These are phyloP conservation scores for Ormia ochracea DNA, from an alignment of 2,888 invertebrate species.

Conservation along the genomic window DNA sequence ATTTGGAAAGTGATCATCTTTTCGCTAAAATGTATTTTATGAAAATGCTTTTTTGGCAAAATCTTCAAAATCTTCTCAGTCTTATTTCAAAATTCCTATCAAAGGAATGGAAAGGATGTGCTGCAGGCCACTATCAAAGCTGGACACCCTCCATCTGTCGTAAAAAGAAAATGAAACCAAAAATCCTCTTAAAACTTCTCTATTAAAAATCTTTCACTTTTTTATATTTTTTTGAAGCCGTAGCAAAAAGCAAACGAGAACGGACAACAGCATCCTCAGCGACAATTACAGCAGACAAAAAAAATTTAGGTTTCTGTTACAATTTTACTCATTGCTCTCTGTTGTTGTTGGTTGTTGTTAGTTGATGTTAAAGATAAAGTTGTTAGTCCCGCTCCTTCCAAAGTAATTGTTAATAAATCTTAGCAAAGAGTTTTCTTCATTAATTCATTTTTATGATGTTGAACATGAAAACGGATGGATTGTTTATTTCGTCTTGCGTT, in stretches of 20 bases:
- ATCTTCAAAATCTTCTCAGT: too few relatives aligned
- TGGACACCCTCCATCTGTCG: not conserved
- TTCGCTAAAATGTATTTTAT: too few relatives aligned
- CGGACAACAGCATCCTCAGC: not conserved
- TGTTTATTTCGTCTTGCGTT: not conserved
- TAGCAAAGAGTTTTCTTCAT: slow-evolving; percentile 49
- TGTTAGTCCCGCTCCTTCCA: slow-evolving; percentile 31
- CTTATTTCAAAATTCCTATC: too few relatives aligned
- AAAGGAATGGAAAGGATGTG: too few relatives aligned
- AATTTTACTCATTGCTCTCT: slow-evolving; percentile 24
- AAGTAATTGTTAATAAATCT: slow-evolving; percentile 51
- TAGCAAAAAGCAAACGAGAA: slow-evolving; percentile 25
- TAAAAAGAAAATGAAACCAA: slow-evolving; percentile 9
- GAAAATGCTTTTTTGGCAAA: too few relatives aligned
- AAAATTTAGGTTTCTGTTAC: slow-evolving; percentile 44
- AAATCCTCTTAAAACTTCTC: slow-evolving; percentile 40
- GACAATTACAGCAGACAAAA: not conserved
- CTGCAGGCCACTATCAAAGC: not conserved
- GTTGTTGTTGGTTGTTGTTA: too few relatives aligned
- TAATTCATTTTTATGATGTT: slow-evolving; percentile 39
- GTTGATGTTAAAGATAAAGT: not conserved
- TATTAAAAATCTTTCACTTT: slow-evolving; percentile 4
- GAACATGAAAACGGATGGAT: slow-evolving; percentile 34
- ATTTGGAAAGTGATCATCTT: too few relatives aligned
- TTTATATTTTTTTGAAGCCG: slow-evolving; percentile 14